phyloP scores from a whole-genome alignment of 2,113 vertebrate species.

The Aspidoscelis tigris region DNA sequence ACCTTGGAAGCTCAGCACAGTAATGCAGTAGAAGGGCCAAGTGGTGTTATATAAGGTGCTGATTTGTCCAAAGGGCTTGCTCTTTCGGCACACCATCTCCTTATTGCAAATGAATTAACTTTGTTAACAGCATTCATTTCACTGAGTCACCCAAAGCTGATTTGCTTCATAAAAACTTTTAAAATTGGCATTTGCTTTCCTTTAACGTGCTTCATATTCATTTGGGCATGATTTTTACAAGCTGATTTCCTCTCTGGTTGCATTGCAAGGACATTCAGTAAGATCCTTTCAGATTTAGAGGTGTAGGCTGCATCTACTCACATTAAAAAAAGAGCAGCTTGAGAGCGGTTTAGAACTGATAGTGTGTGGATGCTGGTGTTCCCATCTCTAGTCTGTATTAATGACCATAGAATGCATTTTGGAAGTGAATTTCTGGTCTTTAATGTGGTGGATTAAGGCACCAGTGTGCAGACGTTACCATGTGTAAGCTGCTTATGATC shows the following conservation, averaged over 20 bases:
- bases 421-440: too few relatives aligned
- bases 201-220: background rate
- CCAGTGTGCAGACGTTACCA: too few relatives aligned
- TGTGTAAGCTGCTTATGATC: too few relatives aligned
- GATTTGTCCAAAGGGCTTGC: background rate
- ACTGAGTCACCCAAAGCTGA: background rate
- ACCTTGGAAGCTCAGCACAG: background rate
- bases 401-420: too few relatives aligned
- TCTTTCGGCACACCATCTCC: background rate
- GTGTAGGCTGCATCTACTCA: too few relatives aligned
- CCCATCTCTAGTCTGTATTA: too few relatives aligned
- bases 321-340: too few relatives aligned
- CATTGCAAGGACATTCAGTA: background rate
- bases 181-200: slow-evolving; percentile 30
- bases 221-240: slow-evolving; percentile 1
- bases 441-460: too few relatives aligned
- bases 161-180: background rate
- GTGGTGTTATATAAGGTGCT: background rate
- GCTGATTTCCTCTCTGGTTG: background rate
- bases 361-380: too few relatives aligned
- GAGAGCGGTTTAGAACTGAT: too few relatives aligned
- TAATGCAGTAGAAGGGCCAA: background rate
- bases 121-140: background rate
- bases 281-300: too few relatives aligned
- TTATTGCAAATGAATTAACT: background rate